Conservation (phyloP, 2,888 invertebrate genomes). For the Eupithecia subfuscata region DNA sequence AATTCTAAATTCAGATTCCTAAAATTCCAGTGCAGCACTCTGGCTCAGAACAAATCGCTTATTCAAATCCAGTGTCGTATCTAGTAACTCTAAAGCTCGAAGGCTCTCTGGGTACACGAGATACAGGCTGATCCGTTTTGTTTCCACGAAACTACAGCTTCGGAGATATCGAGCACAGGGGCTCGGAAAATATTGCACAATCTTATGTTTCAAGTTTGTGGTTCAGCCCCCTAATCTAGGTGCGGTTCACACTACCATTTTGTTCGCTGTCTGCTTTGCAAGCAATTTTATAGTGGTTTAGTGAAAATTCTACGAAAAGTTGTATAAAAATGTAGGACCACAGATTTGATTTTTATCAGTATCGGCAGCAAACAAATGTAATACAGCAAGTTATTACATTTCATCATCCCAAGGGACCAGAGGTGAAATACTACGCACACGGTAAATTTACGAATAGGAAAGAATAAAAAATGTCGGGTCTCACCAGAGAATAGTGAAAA, state of each 20-base stretch:
- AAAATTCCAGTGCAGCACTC: conserved; percentile 36
- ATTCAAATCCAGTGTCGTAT: conserved; percentile 51
- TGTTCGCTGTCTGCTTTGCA: neutral
- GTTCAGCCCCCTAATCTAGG: conserved; percentile 3
- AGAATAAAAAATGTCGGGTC: conserved; percentile 37
- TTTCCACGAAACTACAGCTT: conserved; percentile 57
- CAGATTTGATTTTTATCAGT: conserved; percentile 9
- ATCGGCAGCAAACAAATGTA: conserved; percentile 25
- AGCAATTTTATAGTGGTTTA: neutral
- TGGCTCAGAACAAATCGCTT: conserved; percentile 44
- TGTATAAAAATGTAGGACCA: neutral
- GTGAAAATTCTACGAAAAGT: neutral
- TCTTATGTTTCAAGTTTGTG: conserved; percentile 34
- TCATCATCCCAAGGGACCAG: conserved; percentile 29
- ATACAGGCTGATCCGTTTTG: conserved; percentile 74
- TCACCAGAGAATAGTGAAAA: conserved; percentile 18
- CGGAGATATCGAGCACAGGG: conserved; percentile 47
- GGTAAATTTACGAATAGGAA: conserved; percentile 30
- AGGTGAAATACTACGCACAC: conserved; percentile 35
- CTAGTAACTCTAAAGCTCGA: conserved; percentile 54
- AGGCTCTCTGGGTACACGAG: conserved; percentile 54
- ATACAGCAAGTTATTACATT: conserved; percentile 40
- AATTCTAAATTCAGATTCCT: conserved; percentile 32
- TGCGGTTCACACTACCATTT: conserved; percentile 11
- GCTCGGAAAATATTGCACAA: conserved; percentile 42